Base-by-base conservation (phyloP, 2,888 invertebrate genomes). In the Platycheirus rosarum region DNA sequence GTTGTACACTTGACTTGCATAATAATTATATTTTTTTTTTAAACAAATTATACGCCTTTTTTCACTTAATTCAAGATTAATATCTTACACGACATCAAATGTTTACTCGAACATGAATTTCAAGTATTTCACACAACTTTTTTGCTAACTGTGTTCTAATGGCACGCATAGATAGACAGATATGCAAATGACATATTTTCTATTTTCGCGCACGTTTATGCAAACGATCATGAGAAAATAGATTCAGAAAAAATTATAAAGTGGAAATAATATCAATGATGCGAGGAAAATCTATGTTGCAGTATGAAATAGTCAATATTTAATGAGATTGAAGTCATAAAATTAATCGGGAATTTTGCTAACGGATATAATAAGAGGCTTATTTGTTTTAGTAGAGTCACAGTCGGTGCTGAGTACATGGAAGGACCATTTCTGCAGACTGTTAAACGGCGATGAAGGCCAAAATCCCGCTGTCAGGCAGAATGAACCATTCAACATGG, bases 271-370 rank as follows among this genome's bases (percentile, higher is more conserved):
- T 32, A 37, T 48, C 62, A 53, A 76, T 57, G 70, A 65, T 35
- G 63, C 48, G 76, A 70, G 55, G 32, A 70, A 49, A 62, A 55
- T 13, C 26, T 70, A 49, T 55, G 69, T 69, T 55, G 46, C 35
- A 37, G 53, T 55, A 51, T 53, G 51, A 53, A 53, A 68, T 69
- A 55, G 69, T 75, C 68, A 62, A 57, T 3, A 51, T 53, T 69
- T 46, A 76, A 76, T 62, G 75, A 76, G 63, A 76, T 76, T 69
- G 55, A 63, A 63, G 63, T 63, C 69, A 48, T 13, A 53, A 46
- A 66, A 74, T 23, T 23, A 48, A 60, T 49, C 29, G 26, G 44
- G 51, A 75, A 44, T 23, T 13, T 7, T 42, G 18, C 13, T 29
- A 26, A 29, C 14, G 29, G 16, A 13, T 49, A 4, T 13, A n/a